Base-by-base conservation (phyloP, 1,140 invertebrate species). In the Brachionus angularis region DNA sequence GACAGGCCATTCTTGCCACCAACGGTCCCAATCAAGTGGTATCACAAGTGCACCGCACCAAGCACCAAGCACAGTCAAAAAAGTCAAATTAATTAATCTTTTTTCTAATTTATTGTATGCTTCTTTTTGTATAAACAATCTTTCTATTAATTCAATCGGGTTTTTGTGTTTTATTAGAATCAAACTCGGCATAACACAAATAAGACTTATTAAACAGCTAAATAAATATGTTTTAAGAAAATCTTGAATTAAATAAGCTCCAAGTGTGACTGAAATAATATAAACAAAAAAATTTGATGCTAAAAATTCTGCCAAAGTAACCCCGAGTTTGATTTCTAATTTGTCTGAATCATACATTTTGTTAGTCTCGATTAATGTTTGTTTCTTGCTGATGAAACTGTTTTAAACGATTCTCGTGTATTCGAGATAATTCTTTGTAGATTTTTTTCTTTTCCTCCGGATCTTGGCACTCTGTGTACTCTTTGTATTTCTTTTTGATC, bases 1-100 rank as follows among this genome's bases (percentile, higher is more conserved):
- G 12, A 64, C 31, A 1, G 58, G 58, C 58, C 58, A 64, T 64
- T 46, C 29, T 64, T 64, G 58, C 58, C 58, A 64, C 58, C 58
- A 64, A 23, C 58, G 36, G 27, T 64, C 58, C 58, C 58, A 64
- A 33, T 64, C 58, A 8, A 64, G 31, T 39, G 58, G 58, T 8
- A 64, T 64, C 1, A 46, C 39, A 5, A 64, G 16, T 23, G 58
- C 58, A 27, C 58, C 58, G 18, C 46, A 64, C 58, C 58, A 64
- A 5, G 58, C 58, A 31, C 58, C 58, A 31, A 64, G 14, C 29
- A 64, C 33, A 1, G 58, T 25, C 12, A 39, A 39, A 23, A 12
- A 39, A 39, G 33, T 39, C 1, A 58, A 10, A 23, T 25, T 18
- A 21, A 42, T 34, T 14, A 58, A 23, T 2, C 23, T 5, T 39